Evolutionary conservation across 2,888 invertebrate genomes (phyloP), one percentile per base, ranked within the genome.

Genomic region (Sceliomorpha sp.): DNA sequence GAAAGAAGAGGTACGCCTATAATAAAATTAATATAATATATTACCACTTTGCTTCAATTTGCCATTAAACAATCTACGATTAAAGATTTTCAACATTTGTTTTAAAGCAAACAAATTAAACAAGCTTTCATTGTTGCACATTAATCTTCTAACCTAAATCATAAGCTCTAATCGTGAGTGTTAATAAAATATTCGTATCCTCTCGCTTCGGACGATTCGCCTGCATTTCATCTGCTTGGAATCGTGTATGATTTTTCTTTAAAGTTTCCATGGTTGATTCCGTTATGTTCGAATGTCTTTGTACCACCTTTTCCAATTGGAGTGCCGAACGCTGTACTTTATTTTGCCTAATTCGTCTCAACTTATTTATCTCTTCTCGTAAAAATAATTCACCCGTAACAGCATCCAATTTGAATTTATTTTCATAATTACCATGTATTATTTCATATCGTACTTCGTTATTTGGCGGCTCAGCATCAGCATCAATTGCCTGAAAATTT

Each of bases 361-460:
- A 70, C 63, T 77, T 84, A 75, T 88, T 81, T 79, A 90, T 84
- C 63, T 87, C 74, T 86, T 92, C 91, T 48, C 90, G 88, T 34
- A 95, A 89, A 70, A 91, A 91, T 51, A 95, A 84, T 86, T 95
- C 94, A 5, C 94, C 97, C 70, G 94, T 94, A 71, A 92, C 90
- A 81, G 93, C 92, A 85, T 96, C 92, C 34, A 96, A 89, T 13
- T 91, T 89, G 85, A 96, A 94, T 85, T 94, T 93, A 73, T 93
- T 93, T 47, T 93, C 92, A 77, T 91, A 92, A 84, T 94, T 94
- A 26, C 94, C 95, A 80, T 93, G 92, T 73, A 94, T 91, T 45
- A 97, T 91, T 90, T 96, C 95, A 86, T 96, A 97, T 82, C 93
- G 92, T 13, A 97, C 92, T 82, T 94, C 91, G 88, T 96, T 96